phyloP scores from a whole-genome alignment of 2,113 vertebrate genomes.

The Pitta sordida region DNA sequence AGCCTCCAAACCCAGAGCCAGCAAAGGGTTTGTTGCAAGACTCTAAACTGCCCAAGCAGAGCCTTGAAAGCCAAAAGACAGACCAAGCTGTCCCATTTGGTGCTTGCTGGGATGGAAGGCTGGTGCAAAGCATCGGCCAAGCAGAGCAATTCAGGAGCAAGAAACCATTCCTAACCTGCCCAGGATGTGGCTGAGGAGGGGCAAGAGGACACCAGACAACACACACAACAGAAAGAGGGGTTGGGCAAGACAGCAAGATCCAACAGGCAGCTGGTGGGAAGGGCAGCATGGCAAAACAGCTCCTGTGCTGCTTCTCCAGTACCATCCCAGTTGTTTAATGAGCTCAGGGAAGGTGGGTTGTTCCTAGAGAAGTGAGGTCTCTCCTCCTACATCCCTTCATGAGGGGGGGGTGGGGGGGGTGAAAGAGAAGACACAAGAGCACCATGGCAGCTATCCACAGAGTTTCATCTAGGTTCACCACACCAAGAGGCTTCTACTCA shows the following conservation, averaged over 20 bases:
- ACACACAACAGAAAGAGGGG: neutral
- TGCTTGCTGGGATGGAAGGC: neutral
- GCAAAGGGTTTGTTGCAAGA: neutral
- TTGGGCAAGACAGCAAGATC: neutral
- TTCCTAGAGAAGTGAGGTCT: neutral
- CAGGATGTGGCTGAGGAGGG: neutral
- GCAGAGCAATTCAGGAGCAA: neutral
- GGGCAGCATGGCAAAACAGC: neutral
- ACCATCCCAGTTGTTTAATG: neutral
- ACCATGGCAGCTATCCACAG: neutral
- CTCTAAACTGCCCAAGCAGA: neutral
- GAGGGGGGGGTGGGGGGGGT: no score
- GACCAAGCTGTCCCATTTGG: accelerated
- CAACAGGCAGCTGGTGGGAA: neutral
- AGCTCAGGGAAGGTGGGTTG: neutral
- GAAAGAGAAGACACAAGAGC: neutral
- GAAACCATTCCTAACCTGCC: neutral
- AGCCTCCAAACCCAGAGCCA: neutral
- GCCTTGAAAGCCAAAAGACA: neutral
- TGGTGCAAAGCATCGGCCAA: neutral
- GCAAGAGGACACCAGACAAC: neutral
- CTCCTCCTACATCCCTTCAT: neutral
- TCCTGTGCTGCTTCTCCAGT: neutral
- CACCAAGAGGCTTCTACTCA: neutral
- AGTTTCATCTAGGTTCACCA: neutral